Evolutionary conservation across 1,140 invertebrate genomes (phyloP).

Genomic region (Drosophila sp.): DNA sequence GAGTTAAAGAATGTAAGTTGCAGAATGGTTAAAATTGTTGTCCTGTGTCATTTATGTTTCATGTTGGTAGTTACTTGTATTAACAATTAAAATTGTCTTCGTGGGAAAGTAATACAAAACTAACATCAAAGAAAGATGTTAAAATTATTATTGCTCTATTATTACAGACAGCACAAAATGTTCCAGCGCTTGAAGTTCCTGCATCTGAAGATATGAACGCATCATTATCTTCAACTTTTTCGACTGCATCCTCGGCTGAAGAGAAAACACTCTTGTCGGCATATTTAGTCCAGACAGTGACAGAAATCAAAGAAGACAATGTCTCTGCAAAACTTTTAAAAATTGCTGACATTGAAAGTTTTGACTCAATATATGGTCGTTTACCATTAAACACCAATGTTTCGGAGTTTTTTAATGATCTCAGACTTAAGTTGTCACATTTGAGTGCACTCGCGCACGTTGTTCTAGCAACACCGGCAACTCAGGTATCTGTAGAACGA

Average conservation of each 20-base stretch:
- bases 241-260: constrained; percentile 5
- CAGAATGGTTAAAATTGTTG: constrained; percentile 13
- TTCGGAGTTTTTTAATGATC: constrained; percentile 28
- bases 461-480: constrained; percentile 31
- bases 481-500: constrained; percentile 23
- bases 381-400: constrained; percentile 35
- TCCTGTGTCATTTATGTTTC: constrained; percentile 15
- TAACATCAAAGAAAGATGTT: constrained; percentile 14
- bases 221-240: constrained; percentile 8
- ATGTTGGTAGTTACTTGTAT: constrained; percentile 9
- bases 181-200: neutral
- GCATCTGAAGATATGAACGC: constrained; percentile 6
- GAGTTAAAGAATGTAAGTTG: constrained; percentile 25
- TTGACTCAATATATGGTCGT: constrained; percentile 16
- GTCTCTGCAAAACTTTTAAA: constrained; percentile 22
- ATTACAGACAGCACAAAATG: constrained; percentile 19
- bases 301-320: constrained; percentile 20
- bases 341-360: constrained; percentile 29
- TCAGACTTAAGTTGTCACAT: constrained; percentile 22
- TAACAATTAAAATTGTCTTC: constrained; percentile 18
- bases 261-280: constrained; percentile 18
- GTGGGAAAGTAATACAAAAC: constrained; percentile 13
- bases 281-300: constrained; percentile 27
- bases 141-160: constrained; percentile 19
- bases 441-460: constrained; percentile 30